Base-by-base conservation (phyloP, 2,888 invertebrate genomes). In the Temnothorax rugatulus region DNA sequence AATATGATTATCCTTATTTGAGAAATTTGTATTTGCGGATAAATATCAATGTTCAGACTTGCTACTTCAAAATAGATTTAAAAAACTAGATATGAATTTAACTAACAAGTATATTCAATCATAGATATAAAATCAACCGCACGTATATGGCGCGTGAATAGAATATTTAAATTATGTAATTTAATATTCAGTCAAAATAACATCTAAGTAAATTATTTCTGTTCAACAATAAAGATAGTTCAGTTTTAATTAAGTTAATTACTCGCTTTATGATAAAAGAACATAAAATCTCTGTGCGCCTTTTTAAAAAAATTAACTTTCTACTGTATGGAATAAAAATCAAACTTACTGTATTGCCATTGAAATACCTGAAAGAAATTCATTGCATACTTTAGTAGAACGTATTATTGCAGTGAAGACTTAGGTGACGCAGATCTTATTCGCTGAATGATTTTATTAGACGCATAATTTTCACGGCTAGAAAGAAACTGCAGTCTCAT, bases 401-500 rank as follows among this genome's bases (percentile, higher is more conserved):
- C 15, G 11, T 54, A 44, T 59, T 59, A 13, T 59, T 47, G 47
- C 79, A 13, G 34, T 11, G 4, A 18, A 59, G 21, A 59, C 21
- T 18, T 47, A 47, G 15, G 13, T 69, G 77, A 77, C 44, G 9
- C n/a, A 47, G 25, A 8, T 73, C 47, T 59, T 73, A 71, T 79
- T 81, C 59, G 59, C 13, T 47, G 73, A 81, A 29, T 81, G 73
- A 81, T 81, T 73, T 81, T 81, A 81, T 81, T 73, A 73, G 34
- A 73, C 73, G 34, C 38, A 71, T 71, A 73, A 81, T 73, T 81
- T 73, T 73, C 47, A 25, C 47, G 38, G 73, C 59, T 59, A 21
- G 57, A 79, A 79, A 71, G 59, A 59, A 71, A 81, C 79, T 61
- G 79, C 83, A 59, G 79, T n/a, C 79, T 79, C 57, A 74, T 66